Percentiles rank a stretch among this genome's conserved stretches.
Conservation (phyloP, 2,888 invertebrate genomes). For the Aelia acuminata region DNA sequence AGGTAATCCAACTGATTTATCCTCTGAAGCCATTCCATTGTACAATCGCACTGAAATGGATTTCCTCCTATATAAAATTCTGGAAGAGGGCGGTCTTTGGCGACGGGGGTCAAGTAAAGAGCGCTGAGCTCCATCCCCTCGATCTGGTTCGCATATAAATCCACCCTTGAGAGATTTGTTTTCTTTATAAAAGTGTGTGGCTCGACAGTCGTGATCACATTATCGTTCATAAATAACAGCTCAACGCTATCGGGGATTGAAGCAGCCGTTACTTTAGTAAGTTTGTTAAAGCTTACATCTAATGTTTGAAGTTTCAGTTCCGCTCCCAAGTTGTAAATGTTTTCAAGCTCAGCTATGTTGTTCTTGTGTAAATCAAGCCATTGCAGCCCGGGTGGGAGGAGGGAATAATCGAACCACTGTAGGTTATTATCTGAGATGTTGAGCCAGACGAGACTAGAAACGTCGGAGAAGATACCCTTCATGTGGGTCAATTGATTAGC, state of each 20-base stretch:
- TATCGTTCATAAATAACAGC: slow-evolving; percentile 89
- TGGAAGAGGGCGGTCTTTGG: slow-evolving; percentile 82
- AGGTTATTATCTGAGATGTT: slow-evolving; percentile 93
- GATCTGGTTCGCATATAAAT: slow-evolving; percentile 93
- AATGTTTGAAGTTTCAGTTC: slow-evolving; percentile 85
- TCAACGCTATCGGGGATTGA: slow-evolving; percentile 89
- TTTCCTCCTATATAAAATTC: slow-evolving; percentile 95
- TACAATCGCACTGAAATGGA: slow-evolving; percentile 95
- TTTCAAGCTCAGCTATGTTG: slow-evolving; percentile 83
- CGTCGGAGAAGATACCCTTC: slow-evolving; percentile 85
- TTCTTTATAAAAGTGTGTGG: slow-evolving; percentile 92
- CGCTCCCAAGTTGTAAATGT: slow-evolving; percentile 79
- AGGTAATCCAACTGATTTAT: slow-evolving; percentile 88
- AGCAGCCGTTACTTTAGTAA: slow-evolving; percentile 81
- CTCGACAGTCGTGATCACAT: slow-evolving; percentile 87
- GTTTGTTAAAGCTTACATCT: slow-evolving; percentile 91
- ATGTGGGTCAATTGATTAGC: slow-evolving; percentile 87
- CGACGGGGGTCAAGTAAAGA: slow-evolving; percentile 81
- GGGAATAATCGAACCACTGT: slow-evolving; percentile 89
- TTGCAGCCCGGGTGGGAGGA: slow-evolving; percentile 85
- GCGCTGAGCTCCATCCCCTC: slow-evolving; percentile 92
- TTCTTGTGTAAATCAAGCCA: slow-evolving; percentile 94
- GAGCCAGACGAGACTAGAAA: slow-evolving; percentile 87
- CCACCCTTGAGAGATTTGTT: slow-evolving; percentile 89
- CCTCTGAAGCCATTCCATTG: slow-evolving; percentile 94